Conservation (phyloP, 1,140 invertebrate species). For the Plodia interpunctella region DNA sequence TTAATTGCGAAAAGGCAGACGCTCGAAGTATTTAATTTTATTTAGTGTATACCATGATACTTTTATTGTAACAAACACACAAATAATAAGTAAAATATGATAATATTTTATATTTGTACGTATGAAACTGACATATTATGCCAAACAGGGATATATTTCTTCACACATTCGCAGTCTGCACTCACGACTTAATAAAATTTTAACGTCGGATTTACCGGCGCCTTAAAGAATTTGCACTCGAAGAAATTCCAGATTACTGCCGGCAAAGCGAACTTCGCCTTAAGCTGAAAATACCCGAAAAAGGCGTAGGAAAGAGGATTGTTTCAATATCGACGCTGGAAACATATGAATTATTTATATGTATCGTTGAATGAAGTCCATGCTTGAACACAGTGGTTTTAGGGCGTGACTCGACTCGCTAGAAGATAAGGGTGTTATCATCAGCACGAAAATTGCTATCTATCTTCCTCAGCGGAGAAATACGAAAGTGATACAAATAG, state of each 20-base stretch:
- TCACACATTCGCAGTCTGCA: background rate
- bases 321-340: slow-evolving; percentile 36
- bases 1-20: no score
- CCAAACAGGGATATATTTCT: no score
- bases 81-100: no score
- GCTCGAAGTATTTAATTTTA: no score
- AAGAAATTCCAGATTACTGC: slow-evolving; percentile 11
- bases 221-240: slow-evolving; percentile 11
- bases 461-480: slow-evolving; percentile 4
- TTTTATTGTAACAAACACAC: no score
- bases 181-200: slow-evolving; percentile 6
- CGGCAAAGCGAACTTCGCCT: slow-evolving; percentile 13
- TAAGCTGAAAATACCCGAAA: slow-evolving; percentile 24
- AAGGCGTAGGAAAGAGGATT: slow-evolving; percentile 35
- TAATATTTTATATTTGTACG: no score
- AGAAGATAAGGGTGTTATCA: slow-evolving; percentile 6
- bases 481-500: slow-evolving; percentile 6
- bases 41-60: no score
- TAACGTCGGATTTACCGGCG: slow-evolving; percentile 6
- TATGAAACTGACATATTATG: no score
- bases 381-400: slow-evolving; percentile 14
- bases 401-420: slow-evolving; percentile 24
- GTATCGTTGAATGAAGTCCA: slow-evolving; percentile 19
- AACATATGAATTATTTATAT: slow-evolving; percentile 47
- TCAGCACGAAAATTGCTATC: background rate